Percentiles rank a stretch among this genome's conserved stretches.
Conservation (phyloP, 2,797 vertebrate genomes). For the Anas bahamensis region DNA sequence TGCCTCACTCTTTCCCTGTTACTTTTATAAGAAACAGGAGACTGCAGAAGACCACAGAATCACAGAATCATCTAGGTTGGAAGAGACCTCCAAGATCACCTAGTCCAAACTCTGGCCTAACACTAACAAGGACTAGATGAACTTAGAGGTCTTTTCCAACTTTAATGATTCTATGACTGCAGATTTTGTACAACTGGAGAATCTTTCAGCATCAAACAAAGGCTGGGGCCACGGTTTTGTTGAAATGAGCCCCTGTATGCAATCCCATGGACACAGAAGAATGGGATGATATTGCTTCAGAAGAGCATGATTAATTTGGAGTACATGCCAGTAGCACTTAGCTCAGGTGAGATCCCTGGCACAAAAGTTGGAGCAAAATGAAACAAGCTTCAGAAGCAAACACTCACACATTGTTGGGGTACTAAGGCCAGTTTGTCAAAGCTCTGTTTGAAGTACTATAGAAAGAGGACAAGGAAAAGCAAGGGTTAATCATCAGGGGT, state of each 20-base stretch:
- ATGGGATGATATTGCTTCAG: background rate
- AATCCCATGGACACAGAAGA: background rate
- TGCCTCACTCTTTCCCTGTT: background rate
- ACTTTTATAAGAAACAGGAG: background rate
- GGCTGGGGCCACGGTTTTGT: background rate
- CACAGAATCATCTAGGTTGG: too few relatives aligned
- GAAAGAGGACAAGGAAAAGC: background rate
- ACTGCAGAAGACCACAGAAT: background rate
- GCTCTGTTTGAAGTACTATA: background rate
- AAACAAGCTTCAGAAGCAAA: background rate
- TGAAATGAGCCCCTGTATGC: background rate
- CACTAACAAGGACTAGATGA: too few relatives aligned
- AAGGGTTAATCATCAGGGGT: background rate
- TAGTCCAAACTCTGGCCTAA: too few relatives aligned
- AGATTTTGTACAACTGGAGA: background rate
- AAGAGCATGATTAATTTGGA: background rate
- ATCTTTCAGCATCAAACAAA: background rate
- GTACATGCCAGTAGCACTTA: background rate
- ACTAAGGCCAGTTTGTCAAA: background rate
- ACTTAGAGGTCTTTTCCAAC: too few relatives aligned
- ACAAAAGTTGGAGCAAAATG: background rate
- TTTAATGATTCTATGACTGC: background rate
- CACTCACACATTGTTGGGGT: background rate
- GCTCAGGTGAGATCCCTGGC: background rate
- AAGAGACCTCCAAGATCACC: too few relatives aligned